Evolutionary conservation across 1,140 invertebrate species (phyloP).

Genomic region (Bombus sibiricus): DNA sequence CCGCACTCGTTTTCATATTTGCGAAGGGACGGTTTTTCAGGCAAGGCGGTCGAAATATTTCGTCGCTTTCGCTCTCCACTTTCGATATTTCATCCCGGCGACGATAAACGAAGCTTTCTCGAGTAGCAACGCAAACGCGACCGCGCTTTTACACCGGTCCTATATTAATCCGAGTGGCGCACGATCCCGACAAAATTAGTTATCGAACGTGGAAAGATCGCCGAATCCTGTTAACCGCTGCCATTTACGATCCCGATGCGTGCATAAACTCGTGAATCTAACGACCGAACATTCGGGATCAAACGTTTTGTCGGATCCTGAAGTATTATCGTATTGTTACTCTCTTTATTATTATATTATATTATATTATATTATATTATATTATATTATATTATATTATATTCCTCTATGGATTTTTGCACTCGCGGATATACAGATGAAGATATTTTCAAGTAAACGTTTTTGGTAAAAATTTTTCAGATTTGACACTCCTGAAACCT

Average conservation of each 20-base stretch:
- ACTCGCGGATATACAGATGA: too few species aligned
- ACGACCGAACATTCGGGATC: not conserved
- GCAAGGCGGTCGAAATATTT: conserved; percentile 42
- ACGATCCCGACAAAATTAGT: not conserved
- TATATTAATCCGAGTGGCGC: not conserved
- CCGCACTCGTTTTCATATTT: conserved; percentile 37
- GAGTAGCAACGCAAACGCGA: not conserved
- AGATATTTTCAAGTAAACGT: too few species aligned
- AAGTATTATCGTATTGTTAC: not conserved
- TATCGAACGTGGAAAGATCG: not conserved
- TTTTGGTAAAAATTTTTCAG: too few species aligned
- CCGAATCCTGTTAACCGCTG: not conserved
- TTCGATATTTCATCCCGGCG: not conserved
- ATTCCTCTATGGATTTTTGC: too few species aligned
- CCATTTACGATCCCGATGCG: not conserved
- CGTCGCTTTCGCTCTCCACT: not conserved
- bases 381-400: too few species aligned
- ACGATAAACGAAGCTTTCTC: conserved; percentile 23
- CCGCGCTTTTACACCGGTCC: not conserved
- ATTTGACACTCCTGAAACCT: too few species aligned
- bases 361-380: too few species aligned
- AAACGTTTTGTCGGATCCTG: not conserved
- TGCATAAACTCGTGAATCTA: not conserved
- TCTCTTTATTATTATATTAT: not conserved
- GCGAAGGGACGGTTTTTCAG: conserved; percentile 11